Base-by-base conservation (phyloP, 1,140 invertebrate genomes). In the Amphibalanus amphitrite region DNA sequence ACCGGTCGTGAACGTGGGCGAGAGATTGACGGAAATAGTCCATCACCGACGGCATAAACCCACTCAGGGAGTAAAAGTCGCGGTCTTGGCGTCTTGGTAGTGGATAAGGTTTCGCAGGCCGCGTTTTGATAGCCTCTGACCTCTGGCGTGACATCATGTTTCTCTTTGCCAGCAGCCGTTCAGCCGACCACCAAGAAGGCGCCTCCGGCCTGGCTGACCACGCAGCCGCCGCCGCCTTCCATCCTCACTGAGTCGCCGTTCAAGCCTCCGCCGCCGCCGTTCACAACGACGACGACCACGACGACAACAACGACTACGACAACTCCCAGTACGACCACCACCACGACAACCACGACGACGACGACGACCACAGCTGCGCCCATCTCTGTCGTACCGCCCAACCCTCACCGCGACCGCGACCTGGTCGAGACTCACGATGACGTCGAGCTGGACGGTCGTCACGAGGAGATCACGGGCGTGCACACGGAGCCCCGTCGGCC, bases 171-270 rank as follows among this genome's bases (percentile, higher is more conserved):
- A n/a, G n/a, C n/a, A n/a, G n/a, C n/a, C 33, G 33, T 38, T 64
- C 85, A 88, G 72, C 88, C 89, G 64, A 89, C 89, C 30, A 89
- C 89, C 73, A 90, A 89, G 70, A 91, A 90, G 26, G 87, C 85
- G 78, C 82, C 88, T 75, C 90, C 90, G 38, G 88, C 88, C 8
- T 92, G 90, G 90, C 80, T 92, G 6, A 75, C 74, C 15, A 73
- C 73, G 28, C 64, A 73, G 70, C 65, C 70, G 25, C 75, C 75
- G n/a, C 75, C 70, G 25, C 75, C 75, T 20, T 73, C 74, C 74
- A 70, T 76, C 28, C 74, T 74, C 68, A 76, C 73, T 40, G 74
- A 76, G 69, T 72, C 74, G 15, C 73, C 75, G 25, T 74, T 74
- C 70, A 76, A 74, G 15, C 33, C 15, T 4, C 33, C 33, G 33